phyloP scores from a whole-genome alignment of 2,888 invertebrate species.

The Parnassius mnemosyne region DNA sequence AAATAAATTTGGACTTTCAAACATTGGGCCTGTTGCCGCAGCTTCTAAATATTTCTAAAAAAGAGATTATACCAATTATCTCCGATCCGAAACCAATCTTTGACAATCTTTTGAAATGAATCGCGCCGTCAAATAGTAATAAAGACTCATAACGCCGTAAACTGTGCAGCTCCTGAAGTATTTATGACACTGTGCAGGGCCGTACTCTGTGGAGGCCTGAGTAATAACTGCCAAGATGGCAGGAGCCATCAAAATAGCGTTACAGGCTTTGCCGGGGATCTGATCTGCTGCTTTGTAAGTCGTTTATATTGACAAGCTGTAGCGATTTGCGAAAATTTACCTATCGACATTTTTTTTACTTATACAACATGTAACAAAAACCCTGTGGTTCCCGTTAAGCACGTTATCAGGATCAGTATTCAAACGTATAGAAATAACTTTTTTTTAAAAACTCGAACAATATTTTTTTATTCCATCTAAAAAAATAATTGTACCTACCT shows the following conservation, averaged over 20 bases:
- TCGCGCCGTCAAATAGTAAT: conserved; percentile 8
- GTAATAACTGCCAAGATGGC: conserved; percentile 40
- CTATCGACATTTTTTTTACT: too few relatives aligned
- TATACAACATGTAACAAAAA: too few relatives aligned
- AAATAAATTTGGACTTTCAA: too few relatives aligned
- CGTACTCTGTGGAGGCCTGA: conserved; percentile 34
- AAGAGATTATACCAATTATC: conserved; percentile 11
- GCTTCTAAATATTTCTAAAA: neutral
- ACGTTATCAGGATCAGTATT: too few relatives aligned
- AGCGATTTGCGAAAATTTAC: neutral
- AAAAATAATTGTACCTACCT: too few relatives aligned
- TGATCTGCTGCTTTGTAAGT: conserved; percentile 28
- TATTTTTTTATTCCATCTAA: too few relatives aligned
- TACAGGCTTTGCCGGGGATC: conserved; percentile 38
- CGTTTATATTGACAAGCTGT: neutral
- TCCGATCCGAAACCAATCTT: neutral
- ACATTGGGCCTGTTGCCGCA: too few relatives aligned
- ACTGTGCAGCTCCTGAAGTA: conserved; percentile 34
- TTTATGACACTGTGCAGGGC: conserved; percentile 34
- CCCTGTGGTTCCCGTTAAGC: too few relatives aligned
- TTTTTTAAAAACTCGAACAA: too few relatives aligned
- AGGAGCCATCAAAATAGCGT: conserved; percentile 45
- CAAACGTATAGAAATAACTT: too few relatives aligned
- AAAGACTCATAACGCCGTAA: conserved; percentile 28
- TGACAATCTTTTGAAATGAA: conserved; percentile 21